Percentiles rank a stretch among this genome's conserved stretches.
These are phyloP conservation scores for Siniperca knerii DNA, from an alignment of 2,113 vertebrate genomes.

Conservation along the genomic window DNA sequence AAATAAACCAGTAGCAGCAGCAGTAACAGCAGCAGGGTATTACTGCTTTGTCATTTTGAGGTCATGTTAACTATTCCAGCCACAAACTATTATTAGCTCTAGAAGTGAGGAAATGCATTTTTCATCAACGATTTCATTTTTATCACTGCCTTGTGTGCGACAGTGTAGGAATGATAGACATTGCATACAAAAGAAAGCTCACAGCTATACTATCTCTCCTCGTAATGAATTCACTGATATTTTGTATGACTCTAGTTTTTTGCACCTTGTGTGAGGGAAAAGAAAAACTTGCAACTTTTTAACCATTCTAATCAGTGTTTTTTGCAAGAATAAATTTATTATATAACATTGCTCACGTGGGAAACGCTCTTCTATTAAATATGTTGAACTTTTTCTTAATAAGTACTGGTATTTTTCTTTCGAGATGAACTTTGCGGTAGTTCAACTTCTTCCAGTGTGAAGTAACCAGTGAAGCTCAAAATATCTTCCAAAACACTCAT, in stretches of 20 bases:
- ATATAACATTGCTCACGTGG: background rate
- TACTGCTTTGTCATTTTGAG: slow-evolving; percentile 53
- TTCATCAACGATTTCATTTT: slow-evolving; percentile 67
- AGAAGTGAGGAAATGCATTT: slow-evolving; percentile 49
- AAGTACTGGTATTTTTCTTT: background rate
- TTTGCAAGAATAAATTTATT: background rate
- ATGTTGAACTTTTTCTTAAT: background rate
- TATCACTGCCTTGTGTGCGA: slow-evolving; percentile 32
- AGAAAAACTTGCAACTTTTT: background rate
- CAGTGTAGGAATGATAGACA: slow-evolving; percentile 23
- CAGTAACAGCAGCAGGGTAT: slow-evolving; percentile 8
- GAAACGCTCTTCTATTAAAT: background rate
- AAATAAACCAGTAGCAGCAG: slow-evolving; percentile 30
- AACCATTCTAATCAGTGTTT: background rate
- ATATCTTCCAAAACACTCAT: background rate
- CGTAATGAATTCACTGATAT: slow-evolving; percentile 20
- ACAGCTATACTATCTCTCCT: background rate
- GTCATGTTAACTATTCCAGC: slow-evolving; percentile 45
- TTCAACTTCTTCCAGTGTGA: slow-evolving; percentile 1
- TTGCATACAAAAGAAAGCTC: slow-evolving; percentile 6
- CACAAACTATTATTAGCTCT: slow-evolving; percentile 54
- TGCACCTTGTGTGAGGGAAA: background rate
- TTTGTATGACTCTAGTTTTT: background rate
- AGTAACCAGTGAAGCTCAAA: background rate
- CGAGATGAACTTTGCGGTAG: slow-evolving; percentile 2